Conservation (phyloP, 1,140 invertebrate genomes). For the Globodera ellingtonae region DNA sequence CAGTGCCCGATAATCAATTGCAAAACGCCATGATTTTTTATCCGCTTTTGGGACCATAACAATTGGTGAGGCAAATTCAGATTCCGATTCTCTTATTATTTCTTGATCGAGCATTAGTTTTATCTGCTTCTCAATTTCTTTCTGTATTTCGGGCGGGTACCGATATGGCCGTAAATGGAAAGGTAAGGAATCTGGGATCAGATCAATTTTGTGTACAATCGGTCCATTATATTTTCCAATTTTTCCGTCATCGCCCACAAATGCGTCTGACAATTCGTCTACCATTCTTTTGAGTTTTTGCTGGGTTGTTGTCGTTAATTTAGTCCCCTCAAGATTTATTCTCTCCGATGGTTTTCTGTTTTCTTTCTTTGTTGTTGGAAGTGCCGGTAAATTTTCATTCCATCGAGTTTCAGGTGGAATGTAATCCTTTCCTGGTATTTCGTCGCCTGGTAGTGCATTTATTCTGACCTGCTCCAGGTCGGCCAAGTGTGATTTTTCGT, state of each 20-base stretch:
- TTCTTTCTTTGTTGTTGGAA: neutral
- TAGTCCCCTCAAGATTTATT: neutral
- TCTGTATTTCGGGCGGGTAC: too few relatives aligned
- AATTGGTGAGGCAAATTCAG: too few relatives aligned
- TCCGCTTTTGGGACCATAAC: too few relatives aligned
- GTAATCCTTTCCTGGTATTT: too few relatives aligned
- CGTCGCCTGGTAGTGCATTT: too few relatives aligned
- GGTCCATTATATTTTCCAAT: neutral
- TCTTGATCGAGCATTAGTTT: too few relatives aligned
- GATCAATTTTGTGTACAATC: conserved; percentile 3
- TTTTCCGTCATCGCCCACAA: neutral
- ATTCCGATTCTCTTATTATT: too few relatives aligned
- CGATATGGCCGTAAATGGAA: neutral
- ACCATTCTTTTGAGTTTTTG: neutral
- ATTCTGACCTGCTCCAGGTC: too few relatives aligned
- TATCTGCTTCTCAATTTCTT: too few relatives aligned
- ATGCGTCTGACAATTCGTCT: neutral
- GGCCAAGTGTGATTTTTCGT: too few relatives aligned
- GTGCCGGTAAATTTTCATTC: too few relatives aligned
- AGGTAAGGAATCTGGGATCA: neutral
- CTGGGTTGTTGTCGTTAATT: neutral
- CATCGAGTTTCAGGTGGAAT: too few relatives aligned
- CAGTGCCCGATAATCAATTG: neutral
- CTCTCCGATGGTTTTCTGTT: neutral
- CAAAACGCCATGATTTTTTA: neutral